phyloP scores from a whole-genome alignment of 2,797 vertebrate species.

The Chelonia mydas region DNA sequence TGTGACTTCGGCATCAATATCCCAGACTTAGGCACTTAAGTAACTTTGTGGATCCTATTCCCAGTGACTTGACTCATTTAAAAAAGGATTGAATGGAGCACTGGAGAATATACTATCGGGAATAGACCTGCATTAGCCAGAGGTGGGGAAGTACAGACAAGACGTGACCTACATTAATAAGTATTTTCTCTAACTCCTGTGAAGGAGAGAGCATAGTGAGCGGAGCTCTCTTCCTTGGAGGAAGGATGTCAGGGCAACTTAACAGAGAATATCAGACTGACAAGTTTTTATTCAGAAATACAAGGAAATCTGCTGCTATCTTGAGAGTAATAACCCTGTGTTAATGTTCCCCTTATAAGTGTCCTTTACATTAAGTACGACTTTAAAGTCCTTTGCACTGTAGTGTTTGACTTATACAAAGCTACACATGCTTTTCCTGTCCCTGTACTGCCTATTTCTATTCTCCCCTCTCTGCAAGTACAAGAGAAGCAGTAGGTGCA shows the following conservation, averaged over 20 bases:
- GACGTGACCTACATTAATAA: neutral
- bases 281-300: neutral
- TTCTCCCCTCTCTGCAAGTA: neutral
- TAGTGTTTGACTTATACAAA: neutral
- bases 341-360: fast-evolving
- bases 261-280: neutral
- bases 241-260: neutral
- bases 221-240: neutral
- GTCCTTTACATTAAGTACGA: neutral
- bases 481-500: neutral
- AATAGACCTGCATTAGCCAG: neutral
- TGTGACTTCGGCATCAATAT: neutral
- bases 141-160: neutral
- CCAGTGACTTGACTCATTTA: neutral
- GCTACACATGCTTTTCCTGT: neutral
- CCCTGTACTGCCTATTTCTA: neutral
- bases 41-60: neutral
- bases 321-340: fast-evolving
- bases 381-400: neutral
- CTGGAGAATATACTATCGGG: neutral
- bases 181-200: neutral
- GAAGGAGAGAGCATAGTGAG: neutral
- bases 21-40: neutral
- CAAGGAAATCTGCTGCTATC: neutral
- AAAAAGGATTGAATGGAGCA: neutral